Percentiles rank a stretch among this genome's conserved stretches.
Evolutionary conservation across 2,888 invertebrate genomes (phyloP).

Genomic region (Alsophila aescularia): DNA sequence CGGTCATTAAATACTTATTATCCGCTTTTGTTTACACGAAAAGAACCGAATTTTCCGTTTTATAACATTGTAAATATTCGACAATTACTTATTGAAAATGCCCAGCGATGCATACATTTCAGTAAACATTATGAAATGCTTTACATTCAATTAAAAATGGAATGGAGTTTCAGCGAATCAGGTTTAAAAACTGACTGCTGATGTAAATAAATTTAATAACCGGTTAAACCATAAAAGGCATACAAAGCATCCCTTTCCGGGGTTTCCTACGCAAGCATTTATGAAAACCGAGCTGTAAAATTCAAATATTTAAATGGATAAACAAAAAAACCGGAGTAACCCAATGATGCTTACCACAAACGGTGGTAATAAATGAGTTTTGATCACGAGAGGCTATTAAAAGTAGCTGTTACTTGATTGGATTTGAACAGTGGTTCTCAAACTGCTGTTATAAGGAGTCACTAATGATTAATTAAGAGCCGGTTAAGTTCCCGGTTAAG

Average conservation of each 20-base stretch:
- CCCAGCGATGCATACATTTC: too few species aligned
- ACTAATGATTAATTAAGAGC: too few species aligned
- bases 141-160: too few species aligned
- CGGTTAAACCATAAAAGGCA: background rate
- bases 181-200: background rate
- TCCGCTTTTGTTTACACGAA: too few species aligned
- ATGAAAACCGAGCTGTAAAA: constrained; percentile 2
- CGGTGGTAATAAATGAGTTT: constrained; percentile 34
- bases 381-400: constrained; percentile 35
- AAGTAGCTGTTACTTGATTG: constrained; percentile 33
- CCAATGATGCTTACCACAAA: constrained; percentile 26
- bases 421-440: constrained; percentile 19
- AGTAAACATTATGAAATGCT: too few species aligned
- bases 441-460: background rate
- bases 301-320: constrained; percentile 5
- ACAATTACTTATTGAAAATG: too few species aligned
- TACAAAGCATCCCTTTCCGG: background rate
- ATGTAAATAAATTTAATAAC: constrained; percentile 3
- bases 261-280: background rate
- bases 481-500: too few species aligned
- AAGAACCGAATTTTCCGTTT: too few species aligned
- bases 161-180: background rate
- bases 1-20: too few species aligned
- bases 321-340: constrained; percentile 12
- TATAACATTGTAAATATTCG: too few species aligned